Evolutionary conservation across 2,113 vertebrate species (phyloP).

Genomic region (Vulpes ferrilata): DNA sequence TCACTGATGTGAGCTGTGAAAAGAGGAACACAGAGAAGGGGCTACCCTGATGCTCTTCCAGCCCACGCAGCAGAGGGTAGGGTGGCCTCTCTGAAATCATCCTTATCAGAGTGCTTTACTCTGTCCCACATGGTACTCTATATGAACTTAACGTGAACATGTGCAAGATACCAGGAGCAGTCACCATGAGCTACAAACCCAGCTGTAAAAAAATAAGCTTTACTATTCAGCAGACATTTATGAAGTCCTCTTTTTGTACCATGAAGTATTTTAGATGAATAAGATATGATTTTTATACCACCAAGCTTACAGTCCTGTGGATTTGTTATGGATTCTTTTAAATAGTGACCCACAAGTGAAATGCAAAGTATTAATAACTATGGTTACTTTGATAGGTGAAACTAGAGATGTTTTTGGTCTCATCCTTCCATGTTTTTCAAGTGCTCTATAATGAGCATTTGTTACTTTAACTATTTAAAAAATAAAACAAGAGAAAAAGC

Average conservation of each 20-base stretch:
- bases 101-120: neutral
- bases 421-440: slow-evolving; percentile 4
- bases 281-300: neutral
- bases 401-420: neutral
- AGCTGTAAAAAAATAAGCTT: neutral
- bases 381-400: neutral
- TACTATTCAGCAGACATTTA: neutral
- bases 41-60: neutral
- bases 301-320: neutral
- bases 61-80: neutral
- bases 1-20: neutral
- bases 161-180: neutral
- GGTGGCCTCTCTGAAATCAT: neutral
- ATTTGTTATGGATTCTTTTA: neutral
- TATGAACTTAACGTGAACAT: neutral
- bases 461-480: slow-evolving; percentile 40
- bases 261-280: neutral
- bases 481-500: neutral
- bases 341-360: neutral
- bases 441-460: neutral
- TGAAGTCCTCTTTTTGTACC: neutral
- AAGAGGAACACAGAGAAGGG: neutral
- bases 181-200: neutral
- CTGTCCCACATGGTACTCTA: neutral
- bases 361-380: neutral